phyloP scores from a whole-genome alignment of 2,113 vertebrate genomes.

The Cyanoderma ruficeps region DNA sequence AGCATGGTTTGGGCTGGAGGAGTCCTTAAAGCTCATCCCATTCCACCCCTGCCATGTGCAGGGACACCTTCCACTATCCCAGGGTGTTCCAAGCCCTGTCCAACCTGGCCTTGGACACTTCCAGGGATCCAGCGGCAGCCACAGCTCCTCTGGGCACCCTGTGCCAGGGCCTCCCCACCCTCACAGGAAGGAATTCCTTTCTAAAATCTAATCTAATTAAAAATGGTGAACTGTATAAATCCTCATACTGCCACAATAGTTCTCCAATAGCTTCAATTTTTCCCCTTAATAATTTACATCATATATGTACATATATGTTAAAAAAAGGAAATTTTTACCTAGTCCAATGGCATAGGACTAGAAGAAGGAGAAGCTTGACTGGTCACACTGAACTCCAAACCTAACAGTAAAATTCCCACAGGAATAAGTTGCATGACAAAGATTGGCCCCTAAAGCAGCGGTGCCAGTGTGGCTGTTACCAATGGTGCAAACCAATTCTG shows the following conservation, averaged over 20 bases:
- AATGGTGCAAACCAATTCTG: background rate
- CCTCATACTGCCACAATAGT: background rate
- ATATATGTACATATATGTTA: fast-evolving
- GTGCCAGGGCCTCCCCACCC: background rate
- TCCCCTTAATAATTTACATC: background rate
- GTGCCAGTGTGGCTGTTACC: background rate
- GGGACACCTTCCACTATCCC: background rate
- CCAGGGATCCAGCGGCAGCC: background rate
- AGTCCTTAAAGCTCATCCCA: background rate
- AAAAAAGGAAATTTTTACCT: background rate
- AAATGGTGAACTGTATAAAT: background rate
- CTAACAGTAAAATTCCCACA: background rate
- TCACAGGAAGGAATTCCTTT: background rate
- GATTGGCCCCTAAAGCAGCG: background rate
- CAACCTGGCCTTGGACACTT: fast-evolving
- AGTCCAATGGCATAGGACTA: background rate
- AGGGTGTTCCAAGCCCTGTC: background rate
- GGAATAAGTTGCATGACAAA: background rate
- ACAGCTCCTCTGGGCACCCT: background rate
- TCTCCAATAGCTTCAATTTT: background rate
- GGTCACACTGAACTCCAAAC: background rate
- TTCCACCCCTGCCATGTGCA: background rate
- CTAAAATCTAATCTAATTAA: background rate
- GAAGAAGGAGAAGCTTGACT: background rate
- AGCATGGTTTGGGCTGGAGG: background rate